These are phyloP conservation scores for Ophraella communa DNA, from an alignment of 2,888 invertebrate species.

Conservation along the genomic window DNA sequence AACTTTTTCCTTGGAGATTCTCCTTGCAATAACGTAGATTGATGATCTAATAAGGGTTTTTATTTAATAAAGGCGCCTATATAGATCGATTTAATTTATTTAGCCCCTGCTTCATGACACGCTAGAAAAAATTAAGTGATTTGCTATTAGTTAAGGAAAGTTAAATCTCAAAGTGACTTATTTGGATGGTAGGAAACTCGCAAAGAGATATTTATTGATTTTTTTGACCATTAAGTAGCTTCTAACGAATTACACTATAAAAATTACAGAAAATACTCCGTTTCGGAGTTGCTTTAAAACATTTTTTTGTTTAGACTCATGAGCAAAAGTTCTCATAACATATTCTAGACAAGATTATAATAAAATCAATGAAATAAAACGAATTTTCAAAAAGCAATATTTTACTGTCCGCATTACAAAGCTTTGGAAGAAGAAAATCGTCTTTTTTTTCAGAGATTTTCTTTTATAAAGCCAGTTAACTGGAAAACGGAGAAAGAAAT, in stretches of 20 bases:
- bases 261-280: no score
- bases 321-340: no score
- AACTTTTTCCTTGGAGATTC: not conserved
- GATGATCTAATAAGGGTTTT: not conserved
- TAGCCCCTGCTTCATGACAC: not conserved
- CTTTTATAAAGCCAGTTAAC: not conserved
- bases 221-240: no score
- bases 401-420: not conserved
- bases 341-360: not conserved
- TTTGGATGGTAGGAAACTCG: no score
- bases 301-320: no score
- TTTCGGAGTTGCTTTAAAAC: no score
- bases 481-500: not conserved
- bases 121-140: no score
- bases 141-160: no score
- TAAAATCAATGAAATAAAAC: not conserved
- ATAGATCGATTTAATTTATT: not conserved
- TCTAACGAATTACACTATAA: no score
- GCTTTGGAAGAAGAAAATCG: not conserved
- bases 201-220: no score
- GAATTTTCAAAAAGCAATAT: no score
- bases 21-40: slow-evolving; percentile 3
- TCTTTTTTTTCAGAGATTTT: not conserved
- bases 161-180: no score
- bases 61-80: not conserved